A percentile compares a stretch with the other conserved stretches of the same genome.
These are phyloP conservation scores for Ophioderma brevispina DNA, from an alignment of 35 echinoderm and acorn worm genomes.

Conservation along the genomic window DNA sequence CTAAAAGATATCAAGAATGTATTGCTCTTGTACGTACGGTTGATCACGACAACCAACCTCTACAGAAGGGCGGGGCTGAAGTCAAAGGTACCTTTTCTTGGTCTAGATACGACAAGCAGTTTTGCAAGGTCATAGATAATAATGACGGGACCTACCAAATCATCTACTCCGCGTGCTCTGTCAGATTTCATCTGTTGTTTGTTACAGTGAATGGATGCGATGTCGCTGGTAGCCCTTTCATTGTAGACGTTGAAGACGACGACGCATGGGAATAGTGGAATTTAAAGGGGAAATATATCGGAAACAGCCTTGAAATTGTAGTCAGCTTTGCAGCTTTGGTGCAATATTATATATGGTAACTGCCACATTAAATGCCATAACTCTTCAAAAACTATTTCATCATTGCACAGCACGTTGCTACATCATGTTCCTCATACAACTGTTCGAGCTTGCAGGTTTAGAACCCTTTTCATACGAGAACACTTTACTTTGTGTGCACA, in stretches of 20 bases:
- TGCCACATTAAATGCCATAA: too few relatives aligned
- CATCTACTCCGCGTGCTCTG: neutral
- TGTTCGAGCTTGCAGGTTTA: too few relatives aligned
- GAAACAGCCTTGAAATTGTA: too few relatives aligned
- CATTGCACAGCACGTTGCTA: too few relatives aligned
- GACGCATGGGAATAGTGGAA: neutral
- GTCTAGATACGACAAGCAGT: neutral
- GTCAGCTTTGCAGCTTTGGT: too few relatives aligned
- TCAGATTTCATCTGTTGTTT: neutral
- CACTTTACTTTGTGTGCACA: too few relatives aligned
- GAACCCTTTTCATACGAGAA: too few relatives aligned
- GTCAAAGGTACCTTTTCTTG: neutral
- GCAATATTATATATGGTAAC: too few relatives aligned
- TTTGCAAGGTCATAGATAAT: neutral
- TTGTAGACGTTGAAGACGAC: neutral
- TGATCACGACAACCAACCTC: neutral
- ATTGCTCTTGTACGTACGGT: neutral
- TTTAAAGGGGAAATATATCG: too few relatives aligned
- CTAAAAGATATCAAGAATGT: neutral
- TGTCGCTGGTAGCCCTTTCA: neutral
- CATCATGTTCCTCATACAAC: too few relatives aligned
- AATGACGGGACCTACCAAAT: neutral
- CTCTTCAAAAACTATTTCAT: too few relatives aligned
- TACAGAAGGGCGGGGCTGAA: neutral
- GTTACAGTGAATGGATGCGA: neutral